Base-by-base conservation (phyloP, 2,888 invertebrate genomes). In the Phortica magna region DNA sequence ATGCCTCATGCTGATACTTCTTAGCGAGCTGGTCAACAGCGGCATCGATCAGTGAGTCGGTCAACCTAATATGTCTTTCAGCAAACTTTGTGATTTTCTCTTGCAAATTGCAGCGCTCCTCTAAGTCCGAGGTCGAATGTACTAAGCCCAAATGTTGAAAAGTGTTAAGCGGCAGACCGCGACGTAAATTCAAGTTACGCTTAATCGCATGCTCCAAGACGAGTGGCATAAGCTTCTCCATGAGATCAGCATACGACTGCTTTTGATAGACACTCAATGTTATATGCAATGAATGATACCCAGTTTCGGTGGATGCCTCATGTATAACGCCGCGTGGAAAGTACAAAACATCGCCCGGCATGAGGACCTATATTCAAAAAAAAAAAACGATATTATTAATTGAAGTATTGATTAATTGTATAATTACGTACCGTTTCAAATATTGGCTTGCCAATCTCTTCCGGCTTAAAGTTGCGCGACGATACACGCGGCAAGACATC, bases 191-290 rank as follows among this genome's bases (percentile, higher is more conserved):
- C 0, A 95, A 91, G 91, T 96, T 95, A 75, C 94, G 93, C 76
- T 93, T 93, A 22, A 96, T 94, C 0, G 98, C 97, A 75, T 93
- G 92, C 83, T 95, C 93, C 76, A 99, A 85, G 0, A 98, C 96
- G 48, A 93, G 92, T 0, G 97, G 96, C 61, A 98, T 81, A 83
- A 95, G 93, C 85, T 95, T 95, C 89, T 98, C 96, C 80, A 99
- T 92, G 7, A 98, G 93, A 93, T 99, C 98, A 41, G 95, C 96
- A 95, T 96, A 99, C 0, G 97, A 94, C 89, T 97, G 97, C 85
- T 95, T 95, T 89, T 99, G 98, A 89, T 97, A 98, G 85, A 97
- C 95, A 71, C 98, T 98, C 5, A 99, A 92, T 0, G 99, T 99
- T 6, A 99, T 95, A 91, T 99, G 99, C 2, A 99, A 93, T 1